Evolutionary conservation across 2,888 invertebrate species (phyloP).

Genomic region (Amphipyra berbera): DNA sequence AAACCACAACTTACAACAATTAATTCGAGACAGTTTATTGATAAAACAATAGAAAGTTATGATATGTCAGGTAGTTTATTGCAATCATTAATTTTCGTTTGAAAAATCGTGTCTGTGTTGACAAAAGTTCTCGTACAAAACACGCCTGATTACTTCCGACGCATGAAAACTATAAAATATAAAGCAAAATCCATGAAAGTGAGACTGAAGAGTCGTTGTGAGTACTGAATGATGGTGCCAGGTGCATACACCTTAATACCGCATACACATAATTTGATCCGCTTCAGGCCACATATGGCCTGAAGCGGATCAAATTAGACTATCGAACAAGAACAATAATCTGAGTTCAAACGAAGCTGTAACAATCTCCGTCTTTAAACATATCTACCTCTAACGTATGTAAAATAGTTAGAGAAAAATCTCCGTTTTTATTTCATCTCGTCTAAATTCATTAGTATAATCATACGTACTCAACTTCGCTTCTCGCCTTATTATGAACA

Average conservation of each 20-base stretch:
- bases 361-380: neutral
- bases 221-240: slow-evolving; percentile 36
- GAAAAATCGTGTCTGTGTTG: slow-evolving; percentile 21
- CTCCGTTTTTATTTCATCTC: slow-evolving; percentile 25
- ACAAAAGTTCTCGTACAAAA: slow-evolving; percentile 40
- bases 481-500: slow-evolving; percentile 38
- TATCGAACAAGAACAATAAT: slow-evolving; percentile 28
- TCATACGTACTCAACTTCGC: slow-evolving; percentile 20
- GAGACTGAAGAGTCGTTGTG: slow-evolving; percentile 16
- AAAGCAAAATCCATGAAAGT: slow-evolving; percentile 30
- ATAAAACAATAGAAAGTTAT: slow-evolving; percentile 36
- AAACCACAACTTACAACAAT: slow-evolving; percentile 31
- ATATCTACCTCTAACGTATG: neutral
- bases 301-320: slow-evolving; percentile 29
- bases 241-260: too few relatives aligned
- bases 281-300: too few relatives aligned
- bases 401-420: slow-evolving; percentile 31
- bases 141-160: slow-evolving; percentile 41
- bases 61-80: slow-evolving; percentile 23
- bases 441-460: slow-evolving; percentile 50
- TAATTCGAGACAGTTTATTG: slow-evolving; percentile 32
- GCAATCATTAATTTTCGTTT: slow-evolving; percentile 15
- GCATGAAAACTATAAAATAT: slow-evolving; percentile 41
- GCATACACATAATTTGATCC: too few relatives aligned
- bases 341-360: slow-evolving; percentile 1